Base-by-base conservation (phyloP, 2,888 invertebrate genomes). In the Cybosia mesomella region DNA sequence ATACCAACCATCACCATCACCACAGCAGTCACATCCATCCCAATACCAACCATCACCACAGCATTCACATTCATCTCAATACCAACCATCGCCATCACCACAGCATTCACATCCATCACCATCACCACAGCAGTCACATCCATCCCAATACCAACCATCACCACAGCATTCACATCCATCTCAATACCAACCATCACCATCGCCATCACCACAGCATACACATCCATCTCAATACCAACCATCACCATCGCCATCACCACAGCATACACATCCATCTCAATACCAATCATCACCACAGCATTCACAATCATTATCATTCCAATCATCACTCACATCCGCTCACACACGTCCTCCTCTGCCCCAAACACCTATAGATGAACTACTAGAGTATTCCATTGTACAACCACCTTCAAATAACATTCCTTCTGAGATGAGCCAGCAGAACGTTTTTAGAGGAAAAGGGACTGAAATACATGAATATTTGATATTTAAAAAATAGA, bases 401-500 rank as follows among this genome's bases (percentile, higher is more conserved):
- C 55, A 8, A 55, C 55, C 55, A 55, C 55, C 55, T 55, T 24
- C 58, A 59, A 59, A 22, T 59, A 36, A 59, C 58, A 59, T 13
- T 59, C 58, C 36, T 24, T 59, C 58, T 24, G 58, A 59, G 58
- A 24, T 59, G 58, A 36, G 24, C n/a, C 58, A 22, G 58, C 34
- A 59, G 58, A 36, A 22, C n/a, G 64, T 55, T 21, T 64, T 64
- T 55, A 64, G 64, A 28, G 64, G 64, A 21, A 21, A 64, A 64
- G 64, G 64, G 64, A 39, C n/a, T 24, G 64, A 64, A n/a, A 21
- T 64, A 36, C 64, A 64, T 49, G 64, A 64, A 34, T 64, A 24
- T 64, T 64, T 64, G 64, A 55, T 64, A 24, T 64, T 64, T 55
- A 64, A 64, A 24, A 36, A 59, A 59, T 59, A 59, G 24, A 59